Base-by-base conservation (phyloP, 37 sponge, comb jelly and placozoan genomes). In the Beroe ovata region DNA sequence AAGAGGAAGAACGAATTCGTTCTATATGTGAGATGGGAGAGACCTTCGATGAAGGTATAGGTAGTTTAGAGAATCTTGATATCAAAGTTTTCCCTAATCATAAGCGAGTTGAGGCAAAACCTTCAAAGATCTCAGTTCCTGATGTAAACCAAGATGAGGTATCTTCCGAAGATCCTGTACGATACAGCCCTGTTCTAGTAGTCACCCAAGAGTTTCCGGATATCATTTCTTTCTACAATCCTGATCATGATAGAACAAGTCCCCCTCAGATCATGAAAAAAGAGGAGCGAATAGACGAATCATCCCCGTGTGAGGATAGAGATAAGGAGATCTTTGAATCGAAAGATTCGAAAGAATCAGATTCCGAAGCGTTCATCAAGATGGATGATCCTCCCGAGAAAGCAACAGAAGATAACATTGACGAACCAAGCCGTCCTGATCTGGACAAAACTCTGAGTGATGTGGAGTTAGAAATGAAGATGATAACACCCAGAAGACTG, bases 211-310 rank as follows among this genome's bases (percentile, higher is more conserved):
- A 77, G 28, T 77, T 77, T 42, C 84, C 84, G 1, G 84, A 77
- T 77, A 77, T 77, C 8, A 77, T 77, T 3, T 77, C 84, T 19
- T 77, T 77, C 33, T 77, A 77, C 54, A 77, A 77, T 23, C 84
- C 84, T 41, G 84, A 36, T 11, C 54, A 11, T 47, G 54, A 47
- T 11, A 11, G 54, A 6, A 47, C 54, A 16, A 11, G 11, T 6
- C 54, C 6, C 11, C 11, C 6, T 16, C 54, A 47, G 54, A 47
- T 47, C 11, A 47, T 47, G 54, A 11, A 6, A 16, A 11, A 11
- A 16, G 54, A 47, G 54, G 11, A 47, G 11, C 11, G 11, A 11
- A 47, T 11, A 16, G 11, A 16, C 11, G 54, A 16, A 47, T 47
- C 54, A 16, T 6, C 6, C 6, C 54, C 54, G 6, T n/a, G n/a